Evolutionary conservation across 1,140 invertebrate genomes (phyloP).

Genomic region (Drosophila miranda): DNA sequence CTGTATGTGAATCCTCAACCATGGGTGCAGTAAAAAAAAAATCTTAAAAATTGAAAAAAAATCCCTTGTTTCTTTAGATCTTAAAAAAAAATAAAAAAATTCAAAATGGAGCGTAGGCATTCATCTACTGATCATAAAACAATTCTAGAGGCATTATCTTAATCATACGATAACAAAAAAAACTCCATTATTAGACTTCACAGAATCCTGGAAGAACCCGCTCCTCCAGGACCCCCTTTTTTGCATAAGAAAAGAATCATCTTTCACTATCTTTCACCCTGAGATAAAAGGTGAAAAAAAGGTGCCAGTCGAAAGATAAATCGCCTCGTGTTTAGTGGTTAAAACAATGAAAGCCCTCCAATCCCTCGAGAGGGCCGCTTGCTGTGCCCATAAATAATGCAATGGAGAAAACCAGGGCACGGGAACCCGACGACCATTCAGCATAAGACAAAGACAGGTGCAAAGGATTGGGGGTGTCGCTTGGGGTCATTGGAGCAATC

Average conservation of each 20-base stretch:
- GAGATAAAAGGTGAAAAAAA: background rate
- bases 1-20: constrained; percentile 56
- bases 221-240: background rate
- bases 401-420: constrained; percentile 7
- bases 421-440: constrained; percentile 21
- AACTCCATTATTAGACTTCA: constrained; percentile 13
- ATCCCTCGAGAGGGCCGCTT: constrained; percentile 14
- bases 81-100: constrained; percentile 1
- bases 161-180: background rate
- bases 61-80: background rate
- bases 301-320: constrained; percentile 35
- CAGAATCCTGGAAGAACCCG: too few species aligned
- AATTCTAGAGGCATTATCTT: too few species aligned
- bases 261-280: constrained; percentile 10
- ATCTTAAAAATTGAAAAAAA: background rate
- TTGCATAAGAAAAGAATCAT: constrained; percentile 37
- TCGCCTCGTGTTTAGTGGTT: constrained; percentile 40
- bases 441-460: constrained; percentile 38
- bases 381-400: constrained; percentile 51
- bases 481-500: background rate
- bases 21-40: constrained; percentile 27
- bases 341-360: constrained; percentile 24
- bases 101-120: background rate
- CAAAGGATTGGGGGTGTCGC: constrained; percentile 1
- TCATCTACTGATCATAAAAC: background rate